Percentiles rank a stretch among this genome's conserved stretches.
Evolutionary conservation across 1,140 invertebrate species (phyloP).

Genomic region (Drosophila kohkoa): DNA sequence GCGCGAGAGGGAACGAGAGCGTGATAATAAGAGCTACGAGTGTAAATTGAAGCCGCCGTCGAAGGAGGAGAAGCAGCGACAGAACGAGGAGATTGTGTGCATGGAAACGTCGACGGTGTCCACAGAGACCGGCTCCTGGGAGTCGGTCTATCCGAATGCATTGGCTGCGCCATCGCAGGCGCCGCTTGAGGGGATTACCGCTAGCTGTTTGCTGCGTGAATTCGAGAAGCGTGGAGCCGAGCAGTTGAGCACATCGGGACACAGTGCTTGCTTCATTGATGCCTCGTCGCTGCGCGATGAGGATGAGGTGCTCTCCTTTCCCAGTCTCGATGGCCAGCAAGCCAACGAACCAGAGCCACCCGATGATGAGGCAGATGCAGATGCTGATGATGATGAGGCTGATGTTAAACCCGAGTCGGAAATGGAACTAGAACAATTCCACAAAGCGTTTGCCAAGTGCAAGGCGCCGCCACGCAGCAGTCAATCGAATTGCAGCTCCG

Average conservation of each 20-base stretch:
- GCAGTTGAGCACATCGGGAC: constrained; percentile 65
- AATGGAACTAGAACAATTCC: constrained; percentile 75
- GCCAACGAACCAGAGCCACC: background rate
- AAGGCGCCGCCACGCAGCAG: constrained; percentile 47
- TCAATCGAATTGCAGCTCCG: constrained; percentile 51
- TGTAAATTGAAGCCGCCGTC: constrained; percentile 81
- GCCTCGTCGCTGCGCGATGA: constrained; percentile 90
- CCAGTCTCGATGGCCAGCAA: constrained; percentile 63
- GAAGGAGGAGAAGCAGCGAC: constrained; percentile 89
- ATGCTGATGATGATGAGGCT: background rate
- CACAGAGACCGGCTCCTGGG: constrained; percentile 88
- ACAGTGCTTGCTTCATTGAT: constrained; percentile 89
- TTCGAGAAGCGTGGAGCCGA: constrained; percentile 69
- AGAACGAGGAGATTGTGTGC: constrained; percentile 89
- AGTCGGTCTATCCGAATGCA: constrained; percentile 86
- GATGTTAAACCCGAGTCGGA: constrained; percentile 16
- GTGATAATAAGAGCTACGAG: constrained; percentile 63
- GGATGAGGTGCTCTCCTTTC: constrained; percentile 84
- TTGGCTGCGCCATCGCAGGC: background rate
- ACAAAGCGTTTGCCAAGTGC: constrained; percentile 80
- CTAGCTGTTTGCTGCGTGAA: constrained; percentile 74
- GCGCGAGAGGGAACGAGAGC: constrained; percentile 15
- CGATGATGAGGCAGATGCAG: background rate
- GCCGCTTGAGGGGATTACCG: constrained; percentile 56
- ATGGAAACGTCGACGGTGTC: constrained; percentile 87